Base-by-base conservation (phyloP, 2,113 vertebrate species). In the Oreochromis niloticus region DNA sequence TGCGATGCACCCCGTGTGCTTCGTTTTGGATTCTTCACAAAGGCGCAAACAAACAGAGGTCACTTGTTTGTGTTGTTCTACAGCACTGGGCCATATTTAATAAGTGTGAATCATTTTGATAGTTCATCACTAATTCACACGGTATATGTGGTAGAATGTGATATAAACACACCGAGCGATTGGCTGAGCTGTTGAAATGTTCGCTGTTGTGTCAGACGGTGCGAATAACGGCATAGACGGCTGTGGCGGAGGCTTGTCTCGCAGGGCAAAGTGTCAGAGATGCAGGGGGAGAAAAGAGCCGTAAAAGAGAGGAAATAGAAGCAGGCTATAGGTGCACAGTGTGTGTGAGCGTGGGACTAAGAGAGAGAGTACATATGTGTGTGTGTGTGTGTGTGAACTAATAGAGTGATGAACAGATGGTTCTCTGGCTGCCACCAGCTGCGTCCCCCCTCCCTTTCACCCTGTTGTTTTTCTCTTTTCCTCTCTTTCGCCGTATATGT, bases 351-450 rank as follows among this genome's bases (percentile, higher is more conserved):
- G 61, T 55, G 61, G 32, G 43, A 22, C 30, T 55, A 36, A 30
- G 32, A 83, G 14, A 55, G 78, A n/a, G 36, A 85, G 34, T 0
- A 43, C 39, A 7, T 71, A 0, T 43, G 0, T 68, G 4, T 41
- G 14, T 78, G 71, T 78, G 71, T 71, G 68, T 79, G 71, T 32
- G 22, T 75, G 30, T 85, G 92, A 90, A 91, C 93, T 95, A 95
- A 94, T 94, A 93, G 92, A 95, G 91, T 94, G 93, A 94, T 88
- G 94, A 95, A 91, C 95, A 95, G 94, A 95, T 95, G 94, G 95
- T 95, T 88, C 92, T 94, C 94, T 95, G 91, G 94, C 92, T 94
- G 92, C 90, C 94, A 95, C 95, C 95, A 95, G 95, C 94, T 95
- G 94, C 75, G 86, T 68, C 87, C 57, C 86, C 5, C 63, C 43